Evolutionary conservation across 1,140 invertebrate genomes (phyloP), one percentile per base, ranked within the genome.

Genomic region (Stegodyphus dumicola): DNA sequence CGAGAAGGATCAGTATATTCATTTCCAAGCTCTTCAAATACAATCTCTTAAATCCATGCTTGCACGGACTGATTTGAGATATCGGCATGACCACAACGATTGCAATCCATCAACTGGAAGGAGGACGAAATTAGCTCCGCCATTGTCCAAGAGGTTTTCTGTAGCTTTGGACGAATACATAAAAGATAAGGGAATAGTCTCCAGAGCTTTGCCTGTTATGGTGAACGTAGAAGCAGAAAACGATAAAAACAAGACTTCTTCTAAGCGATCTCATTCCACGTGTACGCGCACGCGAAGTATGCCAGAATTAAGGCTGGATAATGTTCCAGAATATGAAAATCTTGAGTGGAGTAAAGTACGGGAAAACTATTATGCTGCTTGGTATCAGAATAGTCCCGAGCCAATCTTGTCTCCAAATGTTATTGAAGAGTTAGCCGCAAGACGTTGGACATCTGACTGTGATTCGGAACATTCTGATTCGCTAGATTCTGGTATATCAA

Each of bases 1-100:
- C 6, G 81, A 85, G 18, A 85, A 85, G 51, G 81, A 85, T n/a
- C 81, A 85, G 33, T 76, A 76, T 17, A 85, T 85, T n/a, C 73
- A 56, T 5, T 85, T 85, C 17, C 81, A 85, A 11, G 64, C 52
- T n/a, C 51, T 85, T 7, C 81, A 85, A 33, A 85, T 85, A 5
- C 71, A 77, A 9, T 85, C 81, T 9, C 53, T 85, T 6, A 85
- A 85, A 15, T 54, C 6, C 11, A 33, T 85, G 3, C 64, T 85
- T 10, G 76, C 81, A 6, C 73, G 69, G 13, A 66, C 77, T 2
- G 73, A 76, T 18, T 49, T 15, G 53, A 71, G 69, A 13, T 69
- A 76, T 13, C 49, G 73, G 9, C 60, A 70, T 11, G 33, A 69
- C 4, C 81, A 85, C 64, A 76, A 6, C 70, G 60, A 60, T 33